Evolutionary conservation across 2,888 invertebrate species (phyloP), one percentile per base, ranked within the genome.

Genomic region (Helleia helle): DNA sequence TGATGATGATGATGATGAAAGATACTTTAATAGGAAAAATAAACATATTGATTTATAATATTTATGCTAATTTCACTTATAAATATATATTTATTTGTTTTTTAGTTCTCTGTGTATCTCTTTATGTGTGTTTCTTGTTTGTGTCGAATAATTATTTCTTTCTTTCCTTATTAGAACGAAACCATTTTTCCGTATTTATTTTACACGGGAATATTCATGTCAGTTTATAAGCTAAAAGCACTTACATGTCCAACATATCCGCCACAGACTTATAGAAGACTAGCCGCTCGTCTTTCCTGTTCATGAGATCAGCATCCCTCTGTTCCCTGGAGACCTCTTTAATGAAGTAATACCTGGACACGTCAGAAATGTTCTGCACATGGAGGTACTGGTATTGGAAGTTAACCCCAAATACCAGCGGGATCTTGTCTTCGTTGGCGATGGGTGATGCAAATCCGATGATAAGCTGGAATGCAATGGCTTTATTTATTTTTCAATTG

Each of bases 381-480:
- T 88, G 65, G 0, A 65, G 18, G 56, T 89, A 91, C 56, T 91
- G 91, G 60, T 88, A 90, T 62, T 91, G 91, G 44, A 91, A 83
- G 62, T 90, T 90, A 38, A 85, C 84, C 0, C 83, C 87, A 46
- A 89, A 88, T 1, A 76, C 67, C 48, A 91, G 58, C 40, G 72
- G 84, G 40, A 88, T 68, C 42, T 72, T 74, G 31, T 86, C 87
- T 0, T 79, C 71, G 5, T 87, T 80, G 17, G 84, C 71, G 4
- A 91, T 71, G 1, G 91, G 91, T 0, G 86, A 57, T 6, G 86
- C 80, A 13, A 89, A 61, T 8, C 90, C 90, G 5, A 89, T 53
- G 28, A 90, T 67, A 2, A 90, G 65, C 91, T 91, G 74, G 42
- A 71, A 70, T 15, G 8, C 25, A 13, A 25, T n/a, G n/a, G n/a